These are phyloP conservation scores for Drosophila sordidapex DNA, from an alignment of 2,888 invertebrate species.

Conservation along the genomic window DNA sequence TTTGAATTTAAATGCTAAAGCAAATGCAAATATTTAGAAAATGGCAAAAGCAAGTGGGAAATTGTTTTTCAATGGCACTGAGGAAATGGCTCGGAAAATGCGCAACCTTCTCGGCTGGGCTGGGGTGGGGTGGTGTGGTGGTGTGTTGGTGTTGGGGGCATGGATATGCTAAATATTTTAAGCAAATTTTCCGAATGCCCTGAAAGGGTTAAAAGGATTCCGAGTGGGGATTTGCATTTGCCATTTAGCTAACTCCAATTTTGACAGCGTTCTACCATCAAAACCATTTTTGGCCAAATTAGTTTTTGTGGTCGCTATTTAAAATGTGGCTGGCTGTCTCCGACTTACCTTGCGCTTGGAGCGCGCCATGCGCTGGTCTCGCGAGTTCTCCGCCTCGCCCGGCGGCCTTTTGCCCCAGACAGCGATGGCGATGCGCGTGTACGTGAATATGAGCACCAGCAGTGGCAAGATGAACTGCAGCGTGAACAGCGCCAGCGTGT, in stretches of 20 bases:
- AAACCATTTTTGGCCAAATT: conserved; percentile 60
- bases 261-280: conserved; percentile 3
- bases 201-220: conserved; percentile 35
- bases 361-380: conserved; percentile 93
- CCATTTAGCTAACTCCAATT: conserved; percentile 41
- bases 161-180: conserved; percentile 13
- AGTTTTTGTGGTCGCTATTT: conserved; percentile 75
- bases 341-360: conserved; percentile 93
- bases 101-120: conserved; percentile 2
- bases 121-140: too few species aligned
- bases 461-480: conserved; percentile 94
- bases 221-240: conserved; percentile 38
- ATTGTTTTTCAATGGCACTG: conserved; percentile 22
- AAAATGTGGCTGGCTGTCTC: neutral
- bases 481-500: conserved; percentile 91
- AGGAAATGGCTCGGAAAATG: conserved; percentile 43
- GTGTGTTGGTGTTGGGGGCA: neutral
- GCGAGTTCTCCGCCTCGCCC: conserved; percentile 93
- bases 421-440: conserved; percentile 92
- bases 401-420: conserved; percentile 95
- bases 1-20: conserved; percentile 30
- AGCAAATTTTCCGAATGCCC: conserved; percentile 8
- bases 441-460: conserved; percentile 92
- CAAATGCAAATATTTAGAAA: conserved; percentile 43
- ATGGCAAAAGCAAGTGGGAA: conserved; percentile 4